Base-by-base conservation (phyloP, 2,888 invertebrate genomes). In the Drosophila borborema region DNA sequence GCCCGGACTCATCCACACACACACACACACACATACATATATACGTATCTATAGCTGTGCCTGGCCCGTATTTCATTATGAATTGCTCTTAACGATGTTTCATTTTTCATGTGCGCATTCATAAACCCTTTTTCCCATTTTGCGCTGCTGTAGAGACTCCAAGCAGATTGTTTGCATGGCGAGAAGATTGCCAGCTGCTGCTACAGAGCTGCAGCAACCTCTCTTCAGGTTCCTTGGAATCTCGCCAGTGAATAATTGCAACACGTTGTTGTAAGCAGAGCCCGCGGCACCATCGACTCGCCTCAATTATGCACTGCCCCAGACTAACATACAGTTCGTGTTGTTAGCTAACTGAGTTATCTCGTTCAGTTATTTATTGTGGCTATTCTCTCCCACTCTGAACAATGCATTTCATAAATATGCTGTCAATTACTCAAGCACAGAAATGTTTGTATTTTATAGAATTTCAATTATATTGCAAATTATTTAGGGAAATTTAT, bases 81-180 rank as follows among this genome's bases (percentile, higher is more conserved):
- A 92, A 92, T 92, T 91, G 92, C 92, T 89, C 91, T 92, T 92
- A 92, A 92, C 92, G 92, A 92, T 92, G 90, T 88, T 91, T 86
- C 92, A 92, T 92, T 91, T 92, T 91, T 92, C 92, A 92, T 92
- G 82, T 90, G 91, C 89, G 91, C 92, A 90, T 92, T 92, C 92
- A 92, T 92, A 92, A 91, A 91, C 82, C 82, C 91, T 82, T 92
- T 92, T 81, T 72, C 73, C 74, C 65, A 74, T 76, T 75, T 77
- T 46, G 70, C 75, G 58, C 67, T 69, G 67, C 66, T 70, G 81
- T 71, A 54, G 77, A 68, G 77, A 71, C 63, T 68, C 38, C 41
- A 36, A 74, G 76, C 75, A 81, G 74, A 88, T 75, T 85, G 80
- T 73, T 81, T 77, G 81, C 78, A 64, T 55, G 73, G 61, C 60